Evolutionary conservation across 2,888 invertebrate genomes (phyloP), one percentile per base, ranked within the genome.

Genomic region (Chorisops tibialis): DNA sequence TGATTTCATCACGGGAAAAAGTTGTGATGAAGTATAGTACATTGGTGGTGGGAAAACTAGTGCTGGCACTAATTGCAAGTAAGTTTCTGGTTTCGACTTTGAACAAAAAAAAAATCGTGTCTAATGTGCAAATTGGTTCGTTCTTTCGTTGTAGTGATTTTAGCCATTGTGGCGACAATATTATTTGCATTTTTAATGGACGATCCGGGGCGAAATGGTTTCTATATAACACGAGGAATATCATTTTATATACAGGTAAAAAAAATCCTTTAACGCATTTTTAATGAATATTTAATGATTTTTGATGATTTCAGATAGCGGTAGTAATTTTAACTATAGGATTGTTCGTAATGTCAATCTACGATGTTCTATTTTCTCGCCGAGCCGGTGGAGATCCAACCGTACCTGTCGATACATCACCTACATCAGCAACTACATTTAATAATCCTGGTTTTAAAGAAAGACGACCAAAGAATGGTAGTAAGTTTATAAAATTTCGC

Each of bases 401-500:
- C 41, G 78, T 81, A 69, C 79, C 81, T 62, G 75, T 82, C 65
- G 82, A 84, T 67, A 77, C 83, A 24, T 79, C 81, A 35, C 79
- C 80, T 2, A 77, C 82, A 2, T 84, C 84, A 63, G 85, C 86
- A 19, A 87, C 89, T 43, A 91, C 92, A 38, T 91, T 89, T 74
- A 90, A 90, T 70, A 93, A 93, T 80, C 92, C 92, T 4, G 91
- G 92, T 37, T 93, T 89, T 75, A 86, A 90, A 74, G 93, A 93
- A 67, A 82, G 83, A 79, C 77, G 84, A 82, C 83, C 74, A 52
- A 73, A 73, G 67, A 78, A 76, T 63, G 77, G 74, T 73, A 65
- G 61, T 30, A 9, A 2, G 30, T 30, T 24, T 9, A 7, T 30
- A 2, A 30, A 30, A 30, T 5, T 30, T 30, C 9, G 5, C 30